Evolutionary conservation across 2,797 vertebrate species (phyloP).

Genomic region (Enteromius argenteus): DNA sequence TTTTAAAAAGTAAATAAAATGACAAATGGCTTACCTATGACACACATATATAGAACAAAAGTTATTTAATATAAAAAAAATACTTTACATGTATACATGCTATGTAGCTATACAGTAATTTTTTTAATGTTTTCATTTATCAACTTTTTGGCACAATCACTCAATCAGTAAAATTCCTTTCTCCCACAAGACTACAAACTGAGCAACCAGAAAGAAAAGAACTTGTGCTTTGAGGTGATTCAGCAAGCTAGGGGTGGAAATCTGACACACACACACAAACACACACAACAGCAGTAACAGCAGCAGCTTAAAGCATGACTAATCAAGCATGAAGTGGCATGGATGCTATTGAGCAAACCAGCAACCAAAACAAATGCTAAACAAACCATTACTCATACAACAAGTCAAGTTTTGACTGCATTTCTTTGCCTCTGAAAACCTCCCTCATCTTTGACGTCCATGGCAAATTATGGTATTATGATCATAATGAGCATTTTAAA

Average conservation of each 20-base stretch:
- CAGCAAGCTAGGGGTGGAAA: conserved; percentile 23
- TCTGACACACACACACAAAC: background rate
- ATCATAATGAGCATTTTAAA: conserved; percentile 7
- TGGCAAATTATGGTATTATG: conserved; percentile 11
- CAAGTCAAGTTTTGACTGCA: background rate
- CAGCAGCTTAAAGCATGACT: conserved; percentile 68
- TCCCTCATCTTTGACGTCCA: too few relatives aligned
- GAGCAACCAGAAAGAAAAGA: background rate
- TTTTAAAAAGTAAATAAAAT: too few relatives aligned
- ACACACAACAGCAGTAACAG: conserved; percentile 6
- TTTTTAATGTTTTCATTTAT: too few relatives aligned
- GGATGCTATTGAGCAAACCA: conserved; percentile 69
- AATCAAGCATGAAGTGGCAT: conserved; percentile 74
- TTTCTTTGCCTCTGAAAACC: conserved; percentile 8
- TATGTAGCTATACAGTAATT: too few relatives aligned
- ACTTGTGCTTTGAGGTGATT: background rate
- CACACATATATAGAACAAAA: too few relatives aligned
- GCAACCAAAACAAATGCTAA: conserved; percentile 66
- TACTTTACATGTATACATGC: too few relatives aligned
- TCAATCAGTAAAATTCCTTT: too few relatives aligned
- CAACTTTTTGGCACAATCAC: too few relatives aligned
- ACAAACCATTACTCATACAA: conserved; percentile 74
- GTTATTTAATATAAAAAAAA: too few relatives aligned
- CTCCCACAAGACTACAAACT: too few relatives aligned
- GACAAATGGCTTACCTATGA: too few relatives aligned